These are phyloP conservation scores for Pseudochirops corinnae DNA, from an alignment of 2,797 vertebrate genomes.

Conservation along the genomic window DNA sequence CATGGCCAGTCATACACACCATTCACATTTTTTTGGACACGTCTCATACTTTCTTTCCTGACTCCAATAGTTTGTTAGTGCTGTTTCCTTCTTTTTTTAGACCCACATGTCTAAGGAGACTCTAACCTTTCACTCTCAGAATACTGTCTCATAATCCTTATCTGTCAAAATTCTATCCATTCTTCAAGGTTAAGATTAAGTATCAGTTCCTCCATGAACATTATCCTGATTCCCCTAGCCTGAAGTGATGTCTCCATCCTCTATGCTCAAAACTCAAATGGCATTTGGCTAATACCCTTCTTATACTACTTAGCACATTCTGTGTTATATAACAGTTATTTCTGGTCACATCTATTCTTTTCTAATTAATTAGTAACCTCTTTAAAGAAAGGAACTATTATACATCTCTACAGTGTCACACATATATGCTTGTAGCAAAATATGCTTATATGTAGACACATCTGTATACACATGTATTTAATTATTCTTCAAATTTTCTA, in stretches of 20 bases:
- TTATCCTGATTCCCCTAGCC: not conserved
- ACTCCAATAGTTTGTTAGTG: not conserved
- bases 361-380: conserved; percentile 6
- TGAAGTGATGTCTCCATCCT: not conserved
- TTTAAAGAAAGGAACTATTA: conserved; percentile 39
- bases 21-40: not conserved
- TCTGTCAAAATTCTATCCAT: not conserved
- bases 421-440: not conserved
- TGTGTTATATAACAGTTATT: not conserved
- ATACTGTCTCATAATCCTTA: not conserved
- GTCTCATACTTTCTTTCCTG: not conserved
- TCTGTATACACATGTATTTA: not conserved
- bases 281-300: not conserved
- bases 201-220: not conserved
- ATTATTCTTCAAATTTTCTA: not conserved
- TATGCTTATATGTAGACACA: not conserved
- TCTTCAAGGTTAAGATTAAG: not conserved
- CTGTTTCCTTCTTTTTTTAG: not conserved
- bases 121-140: not conserved
- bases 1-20: not conserved
- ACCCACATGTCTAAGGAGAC: not conserved
- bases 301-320: not conserved
- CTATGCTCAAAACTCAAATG: conserved; percentile 1
- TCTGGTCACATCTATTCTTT: not conserved
- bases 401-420: not conserved